phyloP scores from a whole-genome alignment of 2,113 vertebrate species.

The Poecilia latipinna region DNA sequence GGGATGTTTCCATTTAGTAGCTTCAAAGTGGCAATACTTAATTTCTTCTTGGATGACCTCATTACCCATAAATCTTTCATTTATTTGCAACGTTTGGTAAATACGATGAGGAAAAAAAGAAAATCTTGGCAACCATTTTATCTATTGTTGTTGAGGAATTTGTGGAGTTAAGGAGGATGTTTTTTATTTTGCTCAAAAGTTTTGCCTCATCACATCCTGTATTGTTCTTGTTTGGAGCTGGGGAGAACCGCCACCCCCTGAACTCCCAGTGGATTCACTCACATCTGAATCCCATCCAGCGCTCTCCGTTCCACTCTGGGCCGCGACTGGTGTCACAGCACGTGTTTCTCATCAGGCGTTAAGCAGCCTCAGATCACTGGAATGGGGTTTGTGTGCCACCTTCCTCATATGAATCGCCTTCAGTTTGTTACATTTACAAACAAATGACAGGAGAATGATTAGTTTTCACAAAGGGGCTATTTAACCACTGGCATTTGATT shows the following conservation, averaged over 20 bases:
- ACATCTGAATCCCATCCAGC: not conserved
- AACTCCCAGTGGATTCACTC: not conserved
- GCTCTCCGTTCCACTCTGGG: slow-evolving; percentile 17
- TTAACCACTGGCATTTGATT: not conserved
- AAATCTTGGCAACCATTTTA: slow-evolving; percentile 34
- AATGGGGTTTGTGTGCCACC: slow-evolving; percentile 4
- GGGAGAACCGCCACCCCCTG: not conserved
- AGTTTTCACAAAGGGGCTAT: not conserved
- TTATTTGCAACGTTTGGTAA: slow-evolving; percentile 1
- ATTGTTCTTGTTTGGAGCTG: slow-evolving; percentile 16
- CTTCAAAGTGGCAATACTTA: not conserved
- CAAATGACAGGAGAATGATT: not conserved
- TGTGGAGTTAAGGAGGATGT: slow-evolving; percentile 41
- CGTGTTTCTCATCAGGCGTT: slow-evolving; percentile 32
- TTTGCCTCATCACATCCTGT: slow-evolving; percentile 57
- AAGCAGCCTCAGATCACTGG: slow-evolving; percentile 16
- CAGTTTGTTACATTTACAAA: not conserved
- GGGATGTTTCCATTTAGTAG: slow-evolving; percentile 6
- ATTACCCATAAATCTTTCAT: slow-evolving; percentile 37
- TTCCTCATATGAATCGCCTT: not conserved
- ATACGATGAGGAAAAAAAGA: not conserved
- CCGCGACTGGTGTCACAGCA: slow-evolving; percentile 11
- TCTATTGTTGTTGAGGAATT: slow-evolving; percentile 58
- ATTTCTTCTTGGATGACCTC: slow-evolving; percentile 32
- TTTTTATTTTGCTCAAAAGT: slow-evolving; percentile 35